Base-by-base conservation (phyloP, 2,113 vertebrate genomes). In the Gnathonemus echidnorhynchus region DNA sequence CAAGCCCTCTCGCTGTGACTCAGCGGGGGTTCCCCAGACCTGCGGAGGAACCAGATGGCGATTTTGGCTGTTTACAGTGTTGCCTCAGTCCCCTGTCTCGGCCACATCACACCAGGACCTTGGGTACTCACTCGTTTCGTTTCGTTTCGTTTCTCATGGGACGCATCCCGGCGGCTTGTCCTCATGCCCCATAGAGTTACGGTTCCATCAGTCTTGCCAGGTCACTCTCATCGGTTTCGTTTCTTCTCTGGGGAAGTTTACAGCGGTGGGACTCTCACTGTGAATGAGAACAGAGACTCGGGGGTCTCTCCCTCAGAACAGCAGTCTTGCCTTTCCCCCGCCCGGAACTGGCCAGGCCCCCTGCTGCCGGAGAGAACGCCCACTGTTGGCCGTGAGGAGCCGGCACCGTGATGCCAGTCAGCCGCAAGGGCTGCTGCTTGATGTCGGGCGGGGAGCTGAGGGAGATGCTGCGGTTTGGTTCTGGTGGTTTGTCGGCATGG, bases 1-100 rank as follows among this genome's bases (percentile, higher is more conserved):
- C 27, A 45, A 89, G 88, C 88, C 88, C 74, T 89, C 62, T n/a
- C 70, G 5, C 70, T 80, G 6, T 83, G 70, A 80, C 49, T 87
- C 50, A 56, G 15, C 3, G 50, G 50, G 86, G 74, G 86, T 27
- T 87, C 50, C 86, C 86, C 50, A 6, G 74, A 19, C 74, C 62
- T 70, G 62, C 27, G 1, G 6, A 46, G 80, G 19, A 42, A 46
- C 35, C 80, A 84, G 80, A 15, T 84, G 35, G 19, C 42, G 80
- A 48, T 85, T 85, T 17, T 11, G 19, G 83, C 39, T n/a, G 42
- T 88, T 45, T 48, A 9, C 31, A 15, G 27, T 77, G 27, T 6
- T 39, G 31, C 15, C 31, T 39, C 35, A 1, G 31, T 77, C 70
- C 31, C 35, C 70, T 35, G 66, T 77, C 31, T 77, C 13, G 1